Evolutionary conservation across 23 tunicate species (phyloP), one percentile per base, ranked within the genome.

Genomic region (Botrylloides violaceus): DNA sequence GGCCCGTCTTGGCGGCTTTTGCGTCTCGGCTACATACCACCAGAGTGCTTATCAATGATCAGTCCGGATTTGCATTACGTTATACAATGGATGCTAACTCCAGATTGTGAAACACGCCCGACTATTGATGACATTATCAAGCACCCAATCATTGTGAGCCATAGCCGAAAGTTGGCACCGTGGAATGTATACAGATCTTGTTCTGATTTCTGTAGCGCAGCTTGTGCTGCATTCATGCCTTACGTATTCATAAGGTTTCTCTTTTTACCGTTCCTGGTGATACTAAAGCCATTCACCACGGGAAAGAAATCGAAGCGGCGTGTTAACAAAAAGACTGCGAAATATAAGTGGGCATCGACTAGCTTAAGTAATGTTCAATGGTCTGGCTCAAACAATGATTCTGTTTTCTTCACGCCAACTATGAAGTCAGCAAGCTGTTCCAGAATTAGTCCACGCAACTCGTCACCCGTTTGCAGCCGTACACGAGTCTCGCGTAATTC

Each of bases 1-100:
- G 96, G 96, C 5, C 4, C 48, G 24, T 68, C 87, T 6, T 87
- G 96, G 96, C 96, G 79, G 59, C 48, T 85, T 27, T 65, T 85
- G 1, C 76, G 94, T 32, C 64, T 57, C n/a, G 94, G 94, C 7
- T 79, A 71, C 50, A 58, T 85, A 31, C 94, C 94, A 37, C 58
- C 64, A 15, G 94, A 85, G 57, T 85, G 94, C 36, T 18, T 36
- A 3, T n/a, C 26, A 26, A 58, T 37, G 35, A 74, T 85, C 39
- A 73, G 86, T 19, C 68, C 30, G 4, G 63, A 59, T 22, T 57
- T 85, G 58, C 36, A 65, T 32, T 3, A 32, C 34, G 74, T 80
- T 29, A 75, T 85, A 25, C 81, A 47, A 12, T 79, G 94, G 84
- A 74, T 85, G 77, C 68, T 85, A 77, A 74, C 94, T 4, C 94